Evolutionary conservation across 2,113 vertebrate species (phyloP).

Genomic region (Dromaius novaehollandiae): DNA sequence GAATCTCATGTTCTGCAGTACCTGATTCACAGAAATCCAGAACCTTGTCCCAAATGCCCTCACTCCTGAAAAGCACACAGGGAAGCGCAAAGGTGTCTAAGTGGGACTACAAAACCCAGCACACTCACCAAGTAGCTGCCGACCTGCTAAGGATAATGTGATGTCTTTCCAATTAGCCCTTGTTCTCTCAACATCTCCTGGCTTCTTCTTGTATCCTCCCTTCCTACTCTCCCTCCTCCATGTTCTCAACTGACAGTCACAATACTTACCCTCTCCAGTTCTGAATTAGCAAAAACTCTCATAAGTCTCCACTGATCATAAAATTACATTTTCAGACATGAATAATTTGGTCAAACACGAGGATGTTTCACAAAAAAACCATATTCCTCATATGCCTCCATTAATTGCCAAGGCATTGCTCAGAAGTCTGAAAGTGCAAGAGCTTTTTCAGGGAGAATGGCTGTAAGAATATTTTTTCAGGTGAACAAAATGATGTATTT

Average conservation of each 20-base stretch:
- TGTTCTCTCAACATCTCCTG: not conserved
- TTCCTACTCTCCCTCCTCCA: not conserved
- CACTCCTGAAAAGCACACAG: accelerated
- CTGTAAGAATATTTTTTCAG: not conserved
- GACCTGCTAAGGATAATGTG: too few relatives aligned
- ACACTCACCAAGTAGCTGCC: not conserved
- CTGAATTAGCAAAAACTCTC: not conserved
- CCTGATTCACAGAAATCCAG: not conserved
- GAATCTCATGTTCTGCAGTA: not conserved
- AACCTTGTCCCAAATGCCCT: not conserved
- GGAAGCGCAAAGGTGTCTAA: not conserved
- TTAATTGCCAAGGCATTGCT: not conserved
- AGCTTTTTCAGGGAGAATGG: not conserved
- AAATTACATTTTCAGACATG: not conserved
- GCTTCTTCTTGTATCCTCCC: not conserved
- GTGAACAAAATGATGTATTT: not conserved
- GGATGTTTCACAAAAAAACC: not conserved
- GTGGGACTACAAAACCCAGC: not conserved
- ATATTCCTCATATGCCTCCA: not conserved
- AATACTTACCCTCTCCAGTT: not conserved
- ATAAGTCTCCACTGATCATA: not conserved
- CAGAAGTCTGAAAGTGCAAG: not conserved
- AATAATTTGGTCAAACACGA: not conserved
- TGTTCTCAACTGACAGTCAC: not conserved
- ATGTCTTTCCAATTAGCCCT: not conserved